Evolutionary conservation across 2,888 invertebrate genomes (phyloP), one percentile per base, ranked within the genome.

Genomic region (Eupeodes luniger): DNA sequence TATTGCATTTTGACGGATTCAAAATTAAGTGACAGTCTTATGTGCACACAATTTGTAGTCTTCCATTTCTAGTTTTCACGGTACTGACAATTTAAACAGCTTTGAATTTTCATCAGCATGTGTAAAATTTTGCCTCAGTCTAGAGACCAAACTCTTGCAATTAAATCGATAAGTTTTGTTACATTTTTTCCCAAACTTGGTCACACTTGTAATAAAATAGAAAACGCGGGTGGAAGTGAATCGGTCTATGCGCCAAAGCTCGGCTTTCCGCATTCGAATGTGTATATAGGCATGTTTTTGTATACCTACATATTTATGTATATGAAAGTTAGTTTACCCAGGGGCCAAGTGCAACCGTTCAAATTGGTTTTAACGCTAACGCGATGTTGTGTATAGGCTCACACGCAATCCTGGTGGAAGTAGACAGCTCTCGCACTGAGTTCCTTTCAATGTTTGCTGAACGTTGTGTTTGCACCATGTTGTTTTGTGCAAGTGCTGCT

Each of bases 331-430:
- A 36, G 77, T 70, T 7, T 40, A 83, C 61, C 88, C 78, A 75
- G 88, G 77, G 88, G 88, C 88, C 77, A 78, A 88, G 88, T 88
- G 88, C 88, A 88, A 81, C 88, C 81, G 81, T 88, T 85, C 88
- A 85, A 88, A 85, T 88, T 78, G 74, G 78, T 81, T 85, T 85
- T 88, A 88, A 88, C 85, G 88, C 88, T 88, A 88, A 88, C 85
- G 88, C 88, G 81, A 88, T 78, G 85, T 75, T 66, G 74, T 80
- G 34, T 11, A 47, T 36, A 59, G 67, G 80, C 74, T 85, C 75
- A 61, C 88, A 88, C 88, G 88, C 88, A 88, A 88, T 88, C 85
- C 76, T 64, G 47, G 47, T 27, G 62, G 72, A 74, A 57, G 67
- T 49, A 44, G 59, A 64, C 72, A 70, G 70, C 67, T 75, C 64